Base-by-base conservation (phyloP, 1,140 invertebrate species). In the Conus betulinus region DNA sequence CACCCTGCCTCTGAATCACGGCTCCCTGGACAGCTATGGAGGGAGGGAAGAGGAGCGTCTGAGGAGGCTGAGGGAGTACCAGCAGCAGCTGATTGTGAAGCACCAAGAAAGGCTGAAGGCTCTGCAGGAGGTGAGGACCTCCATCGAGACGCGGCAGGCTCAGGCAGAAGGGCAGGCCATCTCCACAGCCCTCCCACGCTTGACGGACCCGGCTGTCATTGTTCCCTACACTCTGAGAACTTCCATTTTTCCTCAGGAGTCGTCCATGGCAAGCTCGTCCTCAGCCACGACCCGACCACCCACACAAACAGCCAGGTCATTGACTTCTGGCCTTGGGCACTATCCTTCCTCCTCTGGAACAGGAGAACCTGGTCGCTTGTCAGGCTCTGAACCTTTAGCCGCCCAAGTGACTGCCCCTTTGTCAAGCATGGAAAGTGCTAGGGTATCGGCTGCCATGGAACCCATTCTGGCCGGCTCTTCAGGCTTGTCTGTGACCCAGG, bases 31-130 rank as follows among this genome's bases (percentile, higher is more conserved):
- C n/a, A 57, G 51, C 5, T n/a, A 71, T 5, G 74, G 85, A 11
- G 5, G 53, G 52, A 23, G 85, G 20, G 90, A 91, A 52, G 74
- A 85, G n/a, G 91, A 91, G 51, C 91, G 90, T 13, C 55, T 93
- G 81, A 89, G 87, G 74, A 92, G 91, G 53, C 91, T 94, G 3
- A 89, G 91, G 81, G 93, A 94, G 25, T 93, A 94, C 83, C 93
- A 94, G 85, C 88, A 91, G 25, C 87, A 91, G 57, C 86, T 94
- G 60, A 71, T 93, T 20, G 87, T 90, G 5, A 91, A 90, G 52
- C 91, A 94, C 90, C 91, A 92, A 74, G 90, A 93, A 74, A 90
- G 93, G 81, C 93, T 93, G 88, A 84, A 88, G 60, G 88, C 92
- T 11, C 84, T 94, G 20, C 91, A 90, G 11, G 90, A 93, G n/a